Evolutionary conservation across 2,797 vertebrate genomes (phyloP), one percentile per base, ranked within the genome.

Genomic region (Novumbra hubbsi): DNA sequence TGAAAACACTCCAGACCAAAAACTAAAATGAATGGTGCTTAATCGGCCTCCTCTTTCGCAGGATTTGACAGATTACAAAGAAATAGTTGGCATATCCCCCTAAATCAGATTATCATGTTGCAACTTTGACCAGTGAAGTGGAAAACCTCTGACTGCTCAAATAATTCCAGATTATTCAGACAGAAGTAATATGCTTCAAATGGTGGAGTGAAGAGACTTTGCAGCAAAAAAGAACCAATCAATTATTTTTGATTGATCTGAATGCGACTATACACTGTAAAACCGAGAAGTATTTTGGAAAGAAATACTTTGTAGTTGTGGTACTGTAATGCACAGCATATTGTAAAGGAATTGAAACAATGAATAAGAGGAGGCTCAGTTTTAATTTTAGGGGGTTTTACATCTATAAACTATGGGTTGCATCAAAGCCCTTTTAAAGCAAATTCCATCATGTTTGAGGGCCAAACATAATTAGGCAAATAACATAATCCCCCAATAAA

Each of bases 71-170:
- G 66, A 71, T 86, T 76, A 75, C 74, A 71, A 24, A 78, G 65
- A 83, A 83, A 83, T 83, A 81, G 76, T 80, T 75, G 73, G 67
- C 69, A 76, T 78, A 80, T 80, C 72, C 70, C 28, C 27, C 45
- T n/a, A 50, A 80, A 80, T 78, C 79, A 75, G 78, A 78, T 83
- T 85, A 81, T 34, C 62, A 52, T 80, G 70, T 76, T 74, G 74
- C 73, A 83, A 76, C 48, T 79, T 73, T 72, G 75, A 75, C 70
- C 68, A 68, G 68, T 66, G 73, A 67, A 66, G 66, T 64, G 41
- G 68, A 79, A 77, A 79, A 71, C 28, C 34, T 60, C 55, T 24
- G 55, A 52, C 60, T n/a, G 72, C 41, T 57, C 41, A 70, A 17
- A 74, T 67, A 62, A 78, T 62, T 73, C 55, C 62, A 74, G 34